These are phyloP conservation scores for Eupristina koningsbergeri DNA, from an alignment of 1,140 invertebrate species.

Conservation along the genomic window DNA sequence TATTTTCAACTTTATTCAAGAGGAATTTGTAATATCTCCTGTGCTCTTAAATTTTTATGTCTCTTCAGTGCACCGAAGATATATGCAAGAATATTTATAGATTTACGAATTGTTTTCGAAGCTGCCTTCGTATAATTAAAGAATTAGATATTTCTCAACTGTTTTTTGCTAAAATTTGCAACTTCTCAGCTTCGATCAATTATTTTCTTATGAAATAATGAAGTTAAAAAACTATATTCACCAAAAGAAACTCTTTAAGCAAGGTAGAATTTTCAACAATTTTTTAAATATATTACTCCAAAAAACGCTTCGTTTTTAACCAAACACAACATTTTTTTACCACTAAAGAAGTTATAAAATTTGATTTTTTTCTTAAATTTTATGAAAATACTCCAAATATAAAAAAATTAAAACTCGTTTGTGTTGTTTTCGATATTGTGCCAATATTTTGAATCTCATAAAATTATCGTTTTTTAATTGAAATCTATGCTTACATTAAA, in stretches of 20 bases:
- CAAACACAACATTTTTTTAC: too few relatives aligned
- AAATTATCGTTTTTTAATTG: neutral
- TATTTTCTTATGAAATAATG: neutral
- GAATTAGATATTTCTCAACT: conserved; percentile 16
- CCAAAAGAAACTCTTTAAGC: neutral
- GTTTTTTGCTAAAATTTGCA: neutral
- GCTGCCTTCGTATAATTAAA: neutral
- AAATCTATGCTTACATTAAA: neutral
- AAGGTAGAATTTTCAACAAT: neutral
- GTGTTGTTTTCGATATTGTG: neutral
- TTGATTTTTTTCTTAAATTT: neutral
- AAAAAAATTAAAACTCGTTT: neutral
- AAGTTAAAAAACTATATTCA: neutral
- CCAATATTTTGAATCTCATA: neutral
- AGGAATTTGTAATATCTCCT: neutral
- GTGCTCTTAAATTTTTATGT: neutral
- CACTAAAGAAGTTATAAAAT: too few relatives aligned
- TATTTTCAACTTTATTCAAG: neutral
- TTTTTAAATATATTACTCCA: too few relatives aligned
- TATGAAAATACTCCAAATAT: neutral
- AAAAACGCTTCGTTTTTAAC: too few relatives aligned
- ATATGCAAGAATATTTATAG: neutral
- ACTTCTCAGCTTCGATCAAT: neutral
- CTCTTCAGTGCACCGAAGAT: neutral
- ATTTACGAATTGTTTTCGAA: neutral